These are phyloP conservation scores for Pseudomyrmex dendroicus DNA, from an alignment of 1,140 invertebrate species.

Conservation along the genomic window DNA sequence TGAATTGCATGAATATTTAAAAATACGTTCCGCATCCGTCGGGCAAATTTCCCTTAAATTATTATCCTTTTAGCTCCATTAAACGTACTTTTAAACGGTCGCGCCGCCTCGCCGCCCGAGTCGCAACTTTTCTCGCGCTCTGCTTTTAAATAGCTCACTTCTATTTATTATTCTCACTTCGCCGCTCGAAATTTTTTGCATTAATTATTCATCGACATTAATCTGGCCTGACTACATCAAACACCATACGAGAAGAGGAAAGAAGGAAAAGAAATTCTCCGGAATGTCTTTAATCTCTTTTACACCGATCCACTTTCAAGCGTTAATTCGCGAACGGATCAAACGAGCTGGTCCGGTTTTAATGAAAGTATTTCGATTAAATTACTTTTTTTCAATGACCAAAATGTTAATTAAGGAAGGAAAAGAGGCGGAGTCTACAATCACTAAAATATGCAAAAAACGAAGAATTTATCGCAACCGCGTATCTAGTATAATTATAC, in stretches of 20 bases:
- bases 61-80: constrained; percentile 73
- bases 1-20: constrained; percentile 75
- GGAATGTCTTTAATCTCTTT: constrained; percentile 48
- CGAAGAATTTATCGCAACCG: background rate
- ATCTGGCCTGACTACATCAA: constrained; percentile 50
- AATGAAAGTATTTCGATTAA: constrained; percentile 38
- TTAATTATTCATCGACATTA: constrained; percentile 69
- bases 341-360: constrained; percentile 37
- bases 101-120: constrained; percentile 18
- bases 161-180: constrained; percentile 66
- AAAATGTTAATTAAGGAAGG: constrained; percentile 25
- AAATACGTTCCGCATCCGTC: constrained; percentile 50
- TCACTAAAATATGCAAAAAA: background rate
- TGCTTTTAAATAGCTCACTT: constrained; percentile 60
- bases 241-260: constrained; percentile 11
- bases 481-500: constrained; percentile 52
- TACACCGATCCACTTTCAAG: constrained; percentile 47
- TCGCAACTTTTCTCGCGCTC: constrained; percentile 61
- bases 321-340: constrained; percentile 48
- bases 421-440: background rate
- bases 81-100: constrained; percentile 70
- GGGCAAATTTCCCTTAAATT: constrained; percentile 57
- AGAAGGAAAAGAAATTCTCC: background rate
- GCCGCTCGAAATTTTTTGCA: constrained; percentile 40
- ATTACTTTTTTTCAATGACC: background rate